Evolutionary conservation across 2,113 vertebrate genomes (phyloP), one percentile per base, ranked within the genome.

Genomic region (Brienomyrus longianalis): DNA sequence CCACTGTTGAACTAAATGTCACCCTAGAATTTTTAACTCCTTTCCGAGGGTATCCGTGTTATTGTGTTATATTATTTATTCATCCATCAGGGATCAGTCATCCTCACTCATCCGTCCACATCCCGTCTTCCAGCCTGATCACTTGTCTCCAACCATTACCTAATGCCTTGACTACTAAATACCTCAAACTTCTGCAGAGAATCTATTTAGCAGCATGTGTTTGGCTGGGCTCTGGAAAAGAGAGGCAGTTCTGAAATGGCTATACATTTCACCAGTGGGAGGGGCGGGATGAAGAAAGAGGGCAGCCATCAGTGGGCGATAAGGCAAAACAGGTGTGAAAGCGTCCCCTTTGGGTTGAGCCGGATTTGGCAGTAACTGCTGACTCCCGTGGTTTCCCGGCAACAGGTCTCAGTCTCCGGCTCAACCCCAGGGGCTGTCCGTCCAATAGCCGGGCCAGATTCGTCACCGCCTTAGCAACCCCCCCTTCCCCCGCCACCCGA

Each of bases 261-360:
- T 80, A 43, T 43, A 31, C 62, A 80, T 39, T 47, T 45, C 51
- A 85, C 17, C 59, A 31, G 31, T 45, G 77, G 23, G 77, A 59
- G 88, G 23, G 88, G 11, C 19, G 35, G 21, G 35, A 45, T 89
- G 48, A 59, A 70, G 74, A 21, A 23, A 56, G n/a, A 7, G 51
- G 51, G 88, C 27, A 21, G 43, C n/a, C 35, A 21, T 43, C 31
- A 59, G 51, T 45, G 43, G 74, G 17, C 31, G 31, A 80, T 80
- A 39, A 43, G 74, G 56, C 45, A 66, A 50, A 74, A 74, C n/a
- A 70, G 84, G 89, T 90, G 89, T 86, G 89, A 89, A 85, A 89
- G 83, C 56, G 47, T 43, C 83, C 54, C 52, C 51, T 86, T 45
- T 52, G 43, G 27, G 83, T 47, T 45, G 89, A 74, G 56, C 84